These are phyloP conservation scores for Tupaia tana DNA, from an alignment of 2,113 vertebrate species.

Conservation along the genomic window DNA sequence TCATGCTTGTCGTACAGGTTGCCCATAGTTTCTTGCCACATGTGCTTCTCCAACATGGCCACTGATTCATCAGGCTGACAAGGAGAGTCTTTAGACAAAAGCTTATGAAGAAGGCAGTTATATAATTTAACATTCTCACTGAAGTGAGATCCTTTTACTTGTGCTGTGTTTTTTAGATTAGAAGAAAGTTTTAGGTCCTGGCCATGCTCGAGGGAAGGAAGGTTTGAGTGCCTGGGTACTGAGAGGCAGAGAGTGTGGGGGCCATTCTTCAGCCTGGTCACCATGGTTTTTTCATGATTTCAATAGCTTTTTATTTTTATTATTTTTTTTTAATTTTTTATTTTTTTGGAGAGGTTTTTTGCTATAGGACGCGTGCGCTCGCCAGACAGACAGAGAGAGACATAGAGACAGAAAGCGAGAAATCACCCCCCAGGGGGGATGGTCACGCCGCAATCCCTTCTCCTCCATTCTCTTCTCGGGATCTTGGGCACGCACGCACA, in stretches of 20 bases:
- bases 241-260: rapidly evolving
- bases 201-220: background rate
- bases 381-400: too few species aligned
- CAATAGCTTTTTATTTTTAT: too few species aligned
- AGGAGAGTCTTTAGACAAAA: background rate
- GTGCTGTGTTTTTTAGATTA: background rate
- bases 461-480: too few species aligned
- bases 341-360: too few species aligned
- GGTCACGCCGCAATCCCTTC: too few species aligned
- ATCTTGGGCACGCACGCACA: too few species aligned
- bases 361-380: too few species aligned
- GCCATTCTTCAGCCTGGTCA: too few species aligned
- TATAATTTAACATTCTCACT: background rate
- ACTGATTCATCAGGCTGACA: background rate
- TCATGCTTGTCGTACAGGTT: background rate
- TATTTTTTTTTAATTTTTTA: too few species aligned
- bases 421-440: too few species aligned
- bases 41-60: background rate
- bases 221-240: background rate
- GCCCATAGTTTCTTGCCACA: background rate
- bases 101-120: background rate
- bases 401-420: too few species aligned
- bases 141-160: background rate
- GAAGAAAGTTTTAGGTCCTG: background rate
- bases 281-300: background rate